These are phyloP conservation scores for Dolichoris vasculosae DNA, from an alignment of 1,140 invertebrate genomes.

Conservation along the genomic window DNA sequence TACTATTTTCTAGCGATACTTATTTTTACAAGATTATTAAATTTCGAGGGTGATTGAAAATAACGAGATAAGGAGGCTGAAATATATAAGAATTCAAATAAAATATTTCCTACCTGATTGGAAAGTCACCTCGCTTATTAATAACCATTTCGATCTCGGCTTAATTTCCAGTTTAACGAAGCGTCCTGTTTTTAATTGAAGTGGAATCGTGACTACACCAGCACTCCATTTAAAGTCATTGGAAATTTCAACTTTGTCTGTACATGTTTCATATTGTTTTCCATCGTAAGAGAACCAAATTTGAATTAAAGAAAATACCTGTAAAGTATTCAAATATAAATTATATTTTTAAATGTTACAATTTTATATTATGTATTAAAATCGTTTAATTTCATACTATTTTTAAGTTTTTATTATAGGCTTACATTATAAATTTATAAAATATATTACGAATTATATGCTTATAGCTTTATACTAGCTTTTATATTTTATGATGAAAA, in stretches of 20 bases:
- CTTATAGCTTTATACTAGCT: too few relatives aligned
- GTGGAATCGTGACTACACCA: conserved; percentile 80
- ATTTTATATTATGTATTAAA: too few relatives aligned
- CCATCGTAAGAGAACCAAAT: conserved; percentile 88
- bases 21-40: too few relatives aligned
- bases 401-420: too few relatives aligned
- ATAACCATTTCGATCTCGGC: conserved; percentile 90
- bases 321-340: conserved; percentile 35
- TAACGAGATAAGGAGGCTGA: neutral
- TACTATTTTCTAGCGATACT: too few relatives aligned
- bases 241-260: conserved; percentile 66
- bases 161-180: conserved; percentile 86
- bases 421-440: too few relatives aligned
- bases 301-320: conserved; percentile 82
- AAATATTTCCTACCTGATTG: conserved; percentile 79
- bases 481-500: too few relatives aligned
- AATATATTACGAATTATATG: too few relatives aligned
- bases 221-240: conserved; percentile 79
- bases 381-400: too few relatives aligned
- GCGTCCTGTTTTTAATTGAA: conserved; percentile 84
- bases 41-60: too few relatives aligned
- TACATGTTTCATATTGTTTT: conserved; percentile 79
- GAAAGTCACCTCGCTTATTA: conserved; percentile 90
- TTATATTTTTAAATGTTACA: too few relatives aligned
- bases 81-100: neutral